phyloP scores from a whole-genome alignment of 2,113 vertebrate species.

The Antechinus flavipes region DNA sequence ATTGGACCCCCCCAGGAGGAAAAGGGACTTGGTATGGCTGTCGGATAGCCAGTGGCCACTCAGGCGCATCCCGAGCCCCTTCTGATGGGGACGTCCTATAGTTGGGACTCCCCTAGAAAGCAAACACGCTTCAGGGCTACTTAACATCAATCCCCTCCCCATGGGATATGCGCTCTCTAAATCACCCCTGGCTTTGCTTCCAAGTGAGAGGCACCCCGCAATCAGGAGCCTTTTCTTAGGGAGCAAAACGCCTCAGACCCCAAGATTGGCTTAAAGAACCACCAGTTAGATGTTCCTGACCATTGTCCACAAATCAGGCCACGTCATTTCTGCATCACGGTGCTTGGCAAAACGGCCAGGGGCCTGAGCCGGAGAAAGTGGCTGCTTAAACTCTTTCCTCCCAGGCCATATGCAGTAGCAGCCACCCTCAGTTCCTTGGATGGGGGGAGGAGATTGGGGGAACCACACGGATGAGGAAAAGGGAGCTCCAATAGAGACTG shows the following conservation, averaged over 20 bases:
- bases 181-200: neutral
- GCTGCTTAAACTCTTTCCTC: neutral
- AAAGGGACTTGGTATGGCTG: neutral
- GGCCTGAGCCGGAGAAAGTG: neutral
- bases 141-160: neutral
- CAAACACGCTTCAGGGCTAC: neutral
- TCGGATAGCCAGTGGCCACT: neutral
- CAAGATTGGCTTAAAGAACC: neutral
- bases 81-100: neutral
- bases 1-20: neutral
- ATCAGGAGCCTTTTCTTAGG: neutral
- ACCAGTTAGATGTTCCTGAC: too few relatives aligned
- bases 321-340: neutral
- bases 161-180: fast-evolving
- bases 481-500: too few relatives aligned
- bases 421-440: too few relatives aligned
- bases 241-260: neutral
- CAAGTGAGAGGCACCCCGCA: neutral
- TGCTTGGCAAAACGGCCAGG: neutral
- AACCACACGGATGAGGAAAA: too few relatives aligned
- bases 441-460: too few relatives aligned
- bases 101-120: neutral
- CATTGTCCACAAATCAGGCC: too few relatives aligned
- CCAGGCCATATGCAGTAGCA: neutral
- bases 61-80: too few relatives aligned